Percentiles rank a stretch among this genome's conserved stretches.
phyloP scores from a whole-genome alignment of 2,113 vertebrate genomes.

The Lonchura striata region DNA sequence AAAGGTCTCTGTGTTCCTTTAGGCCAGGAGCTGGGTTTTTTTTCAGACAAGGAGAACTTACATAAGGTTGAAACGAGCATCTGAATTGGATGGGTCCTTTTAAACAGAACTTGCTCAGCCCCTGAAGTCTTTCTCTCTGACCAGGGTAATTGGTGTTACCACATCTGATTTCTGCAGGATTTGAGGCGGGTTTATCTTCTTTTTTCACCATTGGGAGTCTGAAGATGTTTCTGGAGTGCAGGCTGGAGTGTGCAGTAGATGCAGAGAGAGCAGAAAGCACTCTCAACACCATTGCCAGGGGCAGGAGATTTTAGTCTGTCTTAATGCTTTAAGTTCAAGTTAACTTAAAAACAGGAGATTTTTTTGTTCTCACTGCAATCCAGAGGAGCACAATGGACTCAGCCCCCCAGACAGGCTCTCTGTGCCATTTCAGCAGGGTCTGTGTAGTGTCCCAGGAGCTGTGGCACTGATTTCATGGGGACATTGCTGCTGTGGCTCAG shows the following conservation, averaged over 20 bases:
- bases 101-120: not conserved
- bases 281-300: not conserved
- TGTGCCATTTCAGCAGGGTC: not conserved
- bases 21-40: not conserved
- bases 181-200: not conserved
- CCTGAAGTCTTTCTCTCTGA: not conserved
- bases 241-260: not conserved
- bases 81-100: not conserved
- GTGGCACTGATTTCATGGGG: not conserved
- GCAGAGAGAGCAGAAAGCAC: not conserved
- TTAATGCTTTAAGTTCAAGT: constrained; percentile 18
- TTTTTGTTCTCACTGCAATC: not conserved
- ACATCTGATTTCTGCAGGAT: not conserved
- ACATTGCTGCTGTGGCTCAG: rapidly evolving
- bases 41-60: not conserved
- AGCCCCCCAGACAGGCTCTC: not conserved
- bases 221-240: not conserved
- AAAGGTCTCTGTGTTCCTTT: not conserved
- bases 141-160: not conserved
- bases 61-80: not conserved
- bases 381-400: not conserved
- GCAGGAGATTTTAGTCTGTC: constrained; percentile 17
- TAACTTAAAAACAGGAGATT: constrained; percentile 25
- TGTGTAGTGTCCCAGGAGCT: not conserved
- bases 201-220: not conserved